Percentiles rank a stretch among this genome's conserved stretches.
These are phyloP conservation scores for Drosophila burlai DNA, from an alignment of 1,140 invertebrate species.

Conservation along the genomic window DNA sequence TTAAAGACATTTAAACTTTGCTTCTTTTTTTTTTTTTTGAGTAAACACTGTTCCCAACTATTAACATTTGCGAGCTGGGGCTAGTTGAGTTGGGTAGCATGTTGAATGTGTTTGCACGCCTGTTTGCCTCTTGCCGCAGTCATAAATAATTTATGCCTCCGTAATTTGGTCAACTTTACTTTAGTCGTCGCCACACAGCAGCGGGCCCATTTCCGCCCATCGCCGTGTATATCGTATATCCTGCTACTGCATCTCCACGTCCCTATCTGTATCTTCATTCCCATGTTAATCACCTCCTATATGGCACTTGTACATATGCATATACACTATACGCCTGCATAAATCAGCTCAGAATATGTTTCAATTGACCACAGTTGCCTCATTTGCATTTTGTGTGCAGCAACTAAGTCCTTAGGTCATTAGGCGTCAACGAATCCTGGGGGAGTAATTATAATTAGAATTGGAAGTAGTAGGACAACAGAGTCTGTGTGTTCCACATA, in stretches of 20 bases:
- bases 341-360: constrained; percentile 70
- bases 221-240: not conserved
- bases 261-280: constrained; percentile 74
- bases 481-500: constrained; percentile 31
- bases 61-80: constrained; percentile 31
- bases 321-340: constrained; percentile 37
- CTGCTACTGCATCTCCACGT: constrained; percentile 5
- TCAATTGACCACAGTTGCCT: constrained; percentile 57
- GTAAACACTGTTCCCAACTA: constrained; percentile 27
- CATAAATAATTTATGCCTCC: constrained; percentile 81
- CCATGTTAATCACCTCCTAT: constrained; percentile 66
- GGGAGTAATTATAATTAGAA: constrained; percentile 67
- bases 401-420: constrained; percentile 44
- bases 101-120: constrained; percentile 56
- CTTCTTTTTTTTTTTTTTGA: not conserved
- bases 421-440: constrained; percentile 38
- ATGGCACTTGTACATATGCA: constrained; percentile 23
- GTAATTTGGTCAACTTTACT: constrained; percentile 77
- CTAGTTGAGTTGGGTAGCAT: constrained; percentile 35
- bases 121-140: constrained; percentile 67
- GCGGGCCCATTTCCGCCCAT: constrained; percentile 17
- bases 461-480: constrained; percentile 36
- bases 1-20: fast-evolving
- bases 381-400: constrained; percentile 49
- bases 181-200: constrained; percentile 33